A percentile compares a stretch with the other conserved stretches of the same genome.
Conservation (phyloP, 2,113 vertebrate species). For the Rhynchomys soricoides region DNA sequence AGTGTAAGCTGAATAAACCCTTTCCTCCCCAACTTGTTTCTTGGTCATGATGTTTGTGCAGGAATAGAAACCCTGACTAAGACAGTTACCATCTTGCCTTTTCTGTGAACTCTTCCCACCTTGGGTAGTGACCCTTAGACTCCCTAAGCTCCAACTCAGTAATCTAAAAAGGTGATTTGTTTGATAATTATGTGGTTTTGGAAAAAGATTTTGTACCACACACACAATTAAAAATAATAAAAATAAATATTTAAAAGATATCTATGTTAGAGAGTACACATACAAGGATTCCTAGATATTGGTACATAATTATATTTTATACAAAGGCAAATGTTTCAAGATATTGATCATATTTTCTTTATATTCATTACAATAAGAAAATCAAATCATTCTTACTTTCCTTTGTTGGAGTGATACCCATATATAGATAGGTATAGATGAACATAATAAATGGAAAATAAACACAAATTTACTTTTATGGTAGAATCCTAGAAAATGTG, state of each 20-base stretch:
- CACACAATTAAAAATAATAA: neutral
- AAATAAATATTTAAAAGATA: neutral
- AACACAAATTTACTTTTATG: neutral
- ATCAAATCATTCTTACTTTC: neutral
- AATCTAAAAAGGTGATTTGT: neutral
- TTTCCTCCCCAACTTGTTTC: too few relatives aligned
- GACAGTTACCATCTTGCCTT: neutral
- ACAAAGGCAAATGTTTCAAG: neutral
- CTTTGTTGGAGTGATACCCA: neutral
- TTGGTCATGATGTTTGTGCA: too few relatives aligned
- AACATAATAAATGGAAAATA: neutral
- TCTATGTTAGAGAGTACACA: neutral
- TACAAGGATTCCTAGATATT: neutral
- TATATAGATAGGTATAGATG: neutral
- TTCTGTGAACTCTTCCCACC: neutral
- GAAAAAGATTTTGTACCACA: constrained; percentile 18
- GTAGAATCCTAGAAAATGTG: neutral
- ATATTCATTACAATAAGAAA: neutral
- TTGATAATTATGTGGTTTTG: neutral
- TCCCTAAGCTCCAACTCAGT: neutral
- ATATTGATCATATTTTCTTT: neutral
- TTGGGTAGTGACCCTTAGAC: neutral
- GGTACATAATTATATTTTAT: neutral
- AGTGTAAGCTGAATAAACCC: too few relatives aligned
- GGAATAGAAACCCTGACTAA: too few relatives aligned